phyloP scores from a whole-genome alignment of 1,140 invertebrate genomes.

The Hypsibius dujardini region DNA sequence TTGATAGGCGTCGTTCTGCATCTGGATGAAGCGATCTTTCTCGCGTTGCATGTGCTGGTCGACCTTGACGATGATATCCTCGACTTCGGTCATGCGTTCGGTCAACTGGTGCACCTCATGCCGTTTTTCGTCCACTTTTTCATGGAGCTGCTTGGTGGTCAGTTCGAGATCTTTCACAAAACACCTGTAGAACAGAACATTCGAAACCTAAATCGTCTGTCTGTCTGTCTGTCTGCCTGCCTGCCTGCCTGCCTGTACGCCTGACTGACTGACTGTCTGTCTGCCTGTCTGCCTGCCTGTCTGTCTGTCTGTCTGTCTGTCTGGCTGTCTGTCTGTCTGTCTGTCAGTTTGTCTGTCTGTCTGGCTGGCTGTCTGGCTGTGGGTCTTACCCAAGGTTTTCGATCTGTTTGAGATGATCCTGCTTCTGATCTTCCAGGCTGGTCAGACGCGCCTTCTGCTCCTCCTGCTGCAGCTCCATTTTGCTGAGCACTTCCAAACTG shows the following conservation, averaged over 20 bases:
- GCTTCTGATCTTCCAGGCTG: slow-evolving; percentile 10
- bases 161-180: slow-evolving; percentile 8
- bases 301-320: too few species aligned
- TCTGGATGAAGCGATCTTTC: not conserved
- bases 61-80: not conserved
- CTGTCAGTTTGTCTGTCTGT: too few species aligned
- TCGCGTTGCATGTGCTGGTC: not conserved
- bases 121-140: slow-evolving; percentile 6
- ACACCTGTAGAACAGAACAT: too few species aligned
- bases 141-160: slow-evolving; percentile 7
- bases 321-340: too few species aligned
- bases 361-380: too few species aligned
- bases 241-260: too few species aligned
- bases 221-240: too few species aligned
- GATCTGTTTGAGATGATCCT: slow-evolving; percentile 3
- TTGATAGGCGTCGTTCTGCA: slow-evolving; percentile 16
- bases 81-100: not conserved
- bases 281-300: too few species aligned
- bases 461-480: slow-evolving; percentile 4
- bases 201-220: not conserved
- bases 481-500: not conserved
- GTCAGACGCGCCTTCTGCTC: not conserved
- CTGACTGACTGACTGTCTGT: too few species aligned
- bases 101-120: not conserved
- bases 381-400: slow-evolving; percentile 12